Percentiles rank a stretch among this genome's conserved stretches.
Conservation (phyloP, 2,797 vertebrate species). For the Naso thynnoides region DNA sequence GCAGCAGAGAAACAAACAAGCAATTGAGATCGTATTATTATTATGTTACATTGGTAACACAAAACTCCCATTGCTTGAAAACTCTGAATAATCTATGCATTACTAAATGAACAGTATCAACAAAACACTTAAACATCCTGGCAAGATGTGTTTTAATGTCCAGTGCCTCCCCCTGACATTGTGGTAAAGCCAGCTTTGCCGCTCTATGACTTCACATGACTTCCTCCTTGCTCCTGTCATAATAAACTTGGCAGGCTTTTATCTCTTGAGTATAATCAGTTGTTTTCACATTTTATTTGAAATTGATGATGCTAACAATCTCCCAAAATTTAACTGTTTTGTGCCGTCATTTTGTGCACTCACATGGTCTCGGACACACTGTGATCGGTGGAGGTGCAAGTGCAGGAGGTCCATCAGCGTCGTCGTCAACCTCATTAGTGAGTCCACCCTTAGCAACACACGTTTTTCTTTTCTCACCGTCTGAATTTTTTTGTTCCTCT, state of each 20-base stretch:
- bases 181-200: neutral
- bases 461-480: conserved; percentile 7
- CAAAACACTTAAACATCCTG: neutral
- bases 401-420: conserved; percentile 1
- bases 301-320: neutral
- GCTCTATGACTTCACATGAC: neutral
- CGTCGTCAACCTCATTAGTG: neutral
- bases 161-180: too few species aligned
- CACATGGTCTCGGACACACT: neutral
- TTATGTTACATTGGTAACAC: too few species aligned
- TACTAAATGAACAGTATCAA: too few species aligned
- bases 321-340: neutral
- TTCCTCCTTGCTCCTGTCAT: neutral
- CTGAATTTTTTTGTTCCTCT: conserved; percentile 33
- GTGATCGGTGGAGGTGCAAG: conserved; percentile 14
- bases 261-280: neutral
- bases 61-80: too few species aligned
- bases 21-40: too few species aligned
- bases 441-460: conserved; percentile 19
- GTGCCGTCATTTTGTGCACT: conserved; percentile 16
- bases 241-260: neutral
- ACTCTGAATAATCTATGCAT: too few species aligned
- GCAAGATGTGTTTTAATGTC: neutral
- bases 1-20: too few species aligned
- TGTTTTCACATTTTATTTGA: neutral